These are phyloP conservation scores for Anneissia japonica DNA, from an alignment of 35 echinoderm and acorn worm genomes.

Conservation along the genomic window DNA sequence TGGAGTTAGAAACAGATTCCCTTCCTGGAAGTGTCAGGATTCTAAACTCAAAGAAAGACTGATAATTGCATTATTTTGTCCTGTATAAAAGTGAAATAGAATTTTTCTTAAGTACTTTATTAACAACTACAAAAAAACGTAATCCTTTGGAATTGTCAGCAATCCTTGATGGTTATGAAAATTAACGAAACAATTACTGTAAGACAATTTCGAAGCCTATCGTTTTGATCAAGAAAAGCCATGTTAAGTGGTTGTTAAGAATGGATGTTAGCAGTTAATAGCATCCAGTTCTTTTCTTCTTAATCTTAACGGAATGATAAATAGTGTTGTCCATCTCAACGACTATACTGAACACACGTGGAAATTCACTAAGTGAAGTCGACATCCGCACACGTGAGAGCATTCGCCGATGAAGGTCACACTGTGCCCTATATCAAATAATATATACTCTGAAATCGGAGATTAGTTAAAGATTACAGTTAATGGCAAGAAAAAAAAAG, in stretches of 20 bases:
- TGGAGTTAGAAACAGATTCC: too few relatives aligned
- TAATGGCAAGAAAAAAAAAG: not conserved
- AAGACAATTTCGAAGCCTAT: not conserved
- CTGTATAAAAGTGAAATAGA: too few relatives aligned
- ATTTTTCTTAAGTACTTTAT: too few relatives aligned
- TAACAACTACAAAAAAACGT: too few relatives aligned
- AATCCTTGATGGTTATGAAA: not conserved
- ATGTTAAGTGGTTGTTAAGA: not conserved
- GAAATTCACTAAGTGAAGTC: not conserved
- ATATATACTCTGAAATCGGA: slow-evolving; percentile 1
- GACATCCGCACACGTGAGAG: not conserved
- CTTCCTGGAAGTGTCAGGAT: too few relatives aligned
- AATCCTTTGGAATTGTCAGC: not conserved
- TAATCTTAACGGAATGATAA: not conserved
- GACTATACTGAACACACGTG: not conserved
- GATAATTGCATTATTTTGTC: too few relatives aligned
- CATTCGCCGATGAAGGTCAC: not conserved
- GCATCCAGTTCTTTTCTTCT: not conserved
- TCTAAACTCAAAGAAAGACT: too few relatives aligned
- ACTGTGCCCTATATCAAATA: not conserved
- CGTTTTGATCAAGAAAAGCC: not conserved
- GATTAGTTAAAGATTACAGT: not conserved
- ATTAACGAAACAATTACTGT: not conserved
- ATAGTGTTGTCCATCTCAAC: not conserved
- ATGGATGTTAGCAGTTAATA: not conserved